Evolutionary conservation across 2,888 invertebrate genomes (phyloP), one percentile per base, ranked within the genome.

Genomic region (Nymphalis urticae): DNA sequence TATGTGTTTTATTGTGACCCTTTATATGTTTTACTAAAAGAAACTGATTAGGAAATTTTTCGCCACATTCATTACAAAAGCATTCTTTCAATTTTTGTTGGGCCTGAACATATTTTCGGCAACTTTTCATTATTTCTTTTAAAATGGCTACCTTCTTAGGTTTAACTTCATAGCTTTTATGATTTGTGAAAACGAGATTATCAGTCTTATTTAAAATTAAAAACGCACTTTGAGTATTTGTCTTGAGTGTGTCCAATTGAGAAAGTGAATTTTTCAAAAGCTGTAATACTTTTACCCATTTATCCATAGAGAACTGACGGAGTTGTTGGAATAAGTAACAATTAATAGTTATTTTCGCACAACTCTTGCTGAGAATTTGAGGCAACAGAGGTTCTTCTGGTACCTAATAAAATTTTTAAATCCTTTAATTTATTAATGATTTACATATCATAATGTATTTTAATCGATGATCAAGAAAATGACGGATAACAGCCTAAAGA

Each of bases 251-350:
- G 32, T 62, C 36, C 24, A 83, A 74, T 47, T 81, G 75, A 5
- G 79, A 74, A 24, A 90, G 64, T 51, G 78, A 79, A 17, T 76
- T 75, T 10, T 77, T 72, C 0, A 91, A 62, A 48, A 68, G 77
- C 1, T 78, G 70, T 2, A 89, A 24, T 1, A 79, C 66, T 58
- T 79, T 72, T 4, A 72, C 73, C 90, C 90, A 90, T 63, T 79
- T 81, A 0, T 80, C 74, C 63, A 80, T 73, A 4, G 89, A 86
- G 42, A 84, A 78, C 21, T 81, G 73, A 64, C 79, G 82, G 19
- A 88, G 76, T 75, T 83, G 87, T 70, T 80, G 75, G 64, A 90
- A 90, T 9, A 88, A 69, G 68, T 86, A 90, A 24, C 85, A 80
- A 64, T 83, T 86, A 4, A 80, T 77, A 10, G 82, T 76, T 63